Conservation (phyloP, 2,113 vertebrate species). For the Gambusia affinis region DNA sequence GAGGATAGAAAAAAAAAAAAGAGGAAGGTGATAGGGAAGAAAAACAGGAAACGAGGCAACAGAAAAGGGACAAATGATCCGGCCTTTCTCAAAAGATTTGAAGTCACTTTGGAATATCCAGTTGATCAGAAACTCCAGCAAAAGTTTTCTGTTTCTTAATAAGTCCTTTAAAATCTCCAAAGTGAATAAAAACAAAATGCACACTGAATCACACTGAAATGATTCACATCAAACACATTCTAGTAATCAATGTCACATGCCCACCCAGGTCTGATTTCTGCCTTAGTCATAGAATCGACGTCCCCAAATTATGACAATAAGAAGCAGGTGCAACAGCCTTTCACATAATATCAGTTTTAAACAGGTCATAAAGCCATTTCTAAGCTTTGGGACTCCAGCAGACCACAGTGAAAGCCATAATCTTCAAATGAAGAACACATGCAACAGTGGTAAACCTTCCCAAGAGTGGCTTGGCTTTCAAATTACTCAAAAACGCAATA, state of each 20-base stretch:
- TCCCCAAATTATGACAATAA: neutral
- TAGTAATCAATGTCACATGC: neutral
- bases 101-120: conserved; percentile 12
- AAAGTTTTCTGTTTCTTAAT: neutral
- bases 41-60: conserved; percentile 18
- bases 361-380: neutral
- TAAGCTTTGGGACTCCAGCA: neutral
- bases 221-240: neutral
- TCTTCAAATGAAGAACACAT: neutral
- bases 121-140: neutral
- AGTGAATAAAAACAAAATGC: too few species aligned
- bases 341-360: neutral
- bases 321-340: neutral
- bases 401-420: neutral
- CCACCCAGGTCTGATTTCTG: neutral
- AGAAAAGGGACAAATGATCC: conserved; percentile 1
- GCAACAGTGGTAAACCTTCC: neutral
- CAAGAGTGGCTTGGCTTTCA: neutral
- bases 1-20: neutral
- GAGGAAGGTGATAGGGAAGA: conserved; percentile 36
- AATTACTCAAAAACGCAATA: neutral
- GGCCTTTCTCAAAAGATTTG: neutral
- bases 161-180: neutral
- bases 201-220: too few species aligned
- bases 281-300: neutral